A percentile compares a stretch with the other conserved stretches of the same genome.
These are phyloP conservation scores for Eolophus roseicapilla DNA, from an alignment of 2,113 vertebrate species.

Conservation along the genomic window DNA sequence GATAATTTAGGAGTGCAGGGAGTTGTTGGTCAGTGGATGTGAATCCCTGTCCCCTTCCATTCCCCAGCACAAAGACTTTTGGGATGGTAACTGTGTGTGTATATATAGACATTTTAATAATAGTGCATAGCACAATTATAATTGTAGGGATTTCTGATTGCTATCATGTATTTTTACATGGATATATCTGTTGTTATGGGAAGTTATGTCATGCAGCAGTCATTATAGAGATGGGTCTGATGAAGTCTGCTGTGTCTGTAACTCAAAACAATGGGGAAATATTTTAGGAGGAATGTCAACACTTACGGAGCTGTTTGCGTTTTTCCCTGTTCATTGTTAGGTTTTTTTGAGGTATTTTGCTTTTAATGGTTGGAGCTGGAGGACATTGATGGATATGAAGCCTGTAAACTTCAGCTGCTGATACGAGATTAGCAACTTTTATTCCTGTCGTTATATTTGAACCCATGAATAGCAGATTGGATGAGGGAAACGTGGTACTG, in stretches of 20 bases:
- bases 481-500: neutral
- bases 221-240: neutral
- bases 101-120: neutral
- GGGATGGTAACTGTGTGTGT: neutral
- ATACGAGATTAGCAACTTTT: neutral
- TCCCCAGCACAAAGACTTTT: neutral
- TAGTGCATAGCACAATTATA: neutral
- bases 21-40: neutral
- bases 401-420: neutral
- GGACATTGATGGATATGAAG: neutral
- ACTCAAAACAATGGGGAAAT: neutral
- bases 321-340: neutral
- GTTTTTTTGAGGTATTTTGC: neutral
- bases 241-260: neutral
- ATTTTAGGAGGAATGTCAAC: neutral
- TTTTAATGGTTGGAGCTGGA: neutral
- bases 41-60: neutral
- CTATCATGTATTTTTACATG: neutral
- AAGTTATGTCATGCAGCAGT: neutral
- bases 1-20: neutral
- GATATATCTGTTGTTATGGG: neutral
- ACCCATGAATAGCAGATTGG: neutral
- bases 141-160: neutral
- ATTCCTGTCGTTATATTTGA: neutral
- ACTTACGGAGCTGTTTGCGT: neutral